These are phyloP conservation scores for Drosophila nr. medialis DNA, from an alignment of 2,888 invertebrate genomes.

Conservation along the genomic window DNA sequence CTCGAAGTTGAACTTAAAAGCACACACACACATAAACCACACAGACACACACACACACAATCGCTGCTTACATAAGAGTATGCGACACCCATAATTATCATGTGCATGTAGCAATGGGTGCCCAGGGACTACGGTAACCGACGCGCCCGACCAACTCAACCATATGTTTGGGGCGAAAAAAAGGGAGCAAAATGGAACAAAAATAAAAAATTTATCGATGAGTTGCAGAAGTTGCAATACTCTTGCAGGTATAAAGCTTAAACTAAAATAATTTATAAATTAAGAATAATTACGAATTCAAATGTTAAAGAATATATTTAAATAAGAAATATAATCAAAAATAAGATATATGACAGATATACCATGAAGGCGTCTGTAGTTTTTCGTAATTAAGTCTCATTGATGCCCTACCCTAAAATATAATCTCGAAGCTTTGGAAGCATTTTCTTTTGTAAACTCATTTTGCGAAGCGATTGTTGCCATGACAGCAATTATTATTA, in stretches of 20 bases:
- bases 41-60: not conserved
- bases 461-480: not conserved
- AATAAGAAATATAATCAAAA: not conserved
- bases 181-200: not conserved
- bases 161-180: slow-evolving; percentile 43
- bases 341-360: not conserved
- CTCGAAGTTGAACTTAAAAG: slow-evolving; percentile 49
- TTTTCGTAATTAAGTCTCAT: accelerated
- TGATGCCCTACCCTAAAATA: too few species aligned
- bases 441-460: not conserved
- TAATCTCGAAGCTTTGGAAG: not conserved
- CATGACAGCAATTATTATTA: not conserved
- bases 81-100: slow-evolving; percentile 67
- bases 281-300: not conserved
- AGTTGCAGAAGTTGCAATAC: slow-evolving; percentile 5
- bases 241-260: not conserved
- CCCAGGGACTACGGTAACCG: slow-evolving; percentile 34
- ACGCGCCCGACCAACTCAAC: slow-evolving; percentile 22
- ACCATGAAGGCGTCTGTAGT: too few species aligned
- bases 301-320: too few species aligned
- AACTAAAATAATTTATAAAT: not conserved
- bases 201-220: not conserved
- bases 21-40: slow-evolving; percentile 8
- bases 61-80: slow-evolving; percentile 33
- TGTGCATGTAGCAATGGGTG: slow-evolving; percentile 56